Percentiles rank a stretch among this genome's conserved stretches.
These are phyloP conservation scores for Cryptocephalus moraei DNA, from an alignment of 2,888 invertebrate species.

Conservation along the genomic window DNA sequence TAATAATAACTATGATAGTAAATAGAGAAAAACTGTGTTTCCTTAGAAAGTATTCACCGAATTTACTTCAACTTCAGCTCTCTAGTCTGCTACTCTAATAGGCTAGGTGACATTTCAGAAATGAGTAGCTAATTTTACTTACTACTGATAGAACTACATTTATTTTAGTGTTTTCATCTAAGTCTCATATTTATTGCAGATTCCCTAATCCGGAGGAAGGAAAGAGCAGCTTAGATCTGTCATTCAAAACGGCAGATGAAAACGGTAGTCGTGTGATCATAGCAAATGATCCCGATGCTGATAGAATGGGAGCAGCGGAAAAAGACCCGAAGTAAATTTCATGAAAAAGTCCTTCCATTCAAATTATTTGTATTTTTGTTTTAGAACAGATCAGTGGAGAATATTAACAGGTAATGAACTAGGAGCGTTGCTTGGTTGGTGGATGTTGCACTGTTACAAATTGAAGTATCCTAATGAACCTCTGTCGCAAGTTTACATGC, in stretches of 20 bases:
- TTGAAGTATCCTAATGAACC: constrained; percentile 39
- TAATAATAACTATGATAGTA: too few relatives aligned
- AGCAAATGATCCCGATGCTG: constrained; percentile 98
- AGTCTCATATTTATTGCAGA: constrained; percentile 15
- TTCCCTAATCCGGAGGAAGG: constrained; percentile 99
- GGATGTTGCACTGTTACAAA: constrained; percentile 60
- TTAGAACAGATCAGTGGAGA: constrained; percentile 62
- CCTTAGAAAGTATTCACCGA: too few relatives aligned
- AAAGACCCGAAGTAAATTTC: constrained; percentile 42
- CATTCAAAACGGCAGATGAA: constrained; percentile 61
- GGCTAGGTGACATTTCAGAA: too few relatives aligned
- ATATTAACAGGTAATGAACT: constrained; percentile 93
- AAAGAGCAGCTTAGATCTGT: constrained; percentile 52
- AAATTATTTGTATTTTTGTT: constrained; percentile 7
- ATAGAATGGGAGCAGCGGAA: constrained; percentile 89
- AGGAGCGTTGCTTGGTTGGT: constrained; percentile 91
- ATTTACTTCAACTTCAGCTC: too few relatives aligned
- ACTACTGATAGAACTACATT: too few relatives aligned
- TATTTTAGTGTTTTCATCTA: too few relatives aligned
- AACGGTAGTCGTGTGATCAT: constrained; percentile 65
- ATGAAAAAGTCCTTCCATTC: constrained; percentile 34
- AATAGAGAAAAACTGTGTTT: too few relatives aligned
- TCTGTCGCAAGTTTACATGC: constrained; percentile 61
- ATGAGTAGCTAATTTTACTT: too few relatives aligned
- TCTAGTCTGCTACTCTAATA: too few relatives aligned